Evolutionary conservation across 35 echinoderm and acorn worm genomes (phyloP), one percentile per base, ranked within the genome.

Genomic region (Heliocidaris erythrogramma): DNA sequence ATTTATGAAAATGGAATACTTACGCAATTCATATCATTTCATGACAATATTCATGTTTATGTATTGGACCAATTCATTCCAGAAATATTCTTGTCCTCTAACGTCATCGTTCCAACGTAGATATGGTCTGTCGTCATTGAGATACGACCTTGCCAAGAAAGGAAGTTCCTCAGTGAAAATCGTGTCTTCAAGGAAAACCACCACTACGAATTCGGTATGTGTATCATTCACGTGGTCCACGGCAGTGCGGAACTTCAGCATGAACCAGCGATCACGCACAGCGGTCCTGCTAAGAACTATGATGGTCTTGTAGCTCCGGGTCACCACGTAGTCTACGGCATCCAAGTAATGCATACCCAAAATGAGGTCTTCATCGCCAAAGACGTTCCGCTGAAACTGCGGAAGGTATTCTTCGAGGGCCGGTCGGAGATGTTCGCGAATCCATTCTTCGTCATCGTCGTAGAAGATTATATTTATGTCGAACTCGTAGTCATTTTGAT

Each of bases 361-460:
- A 12, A 59, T 21, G 7, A 92, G 48, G n/a, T 59, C 91, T 48
- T 5, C 91, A 48, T 92, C 91, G 16, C 91, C 91, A 48, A 30
- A 92, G 31, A 92, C 49, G 48, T 52, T 92, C 31, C 91, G 31
- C 16, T 50, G 48, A 92, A 92, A 92, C 29, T 59, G n/a, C 2
- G 91, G 91, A 17, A 92, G 47, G 5, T 59, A 16, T 2, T 92
- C 91, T 59, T 92, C 17, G 16, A 92, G 10, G 50, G 91, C 32
- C 50, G 50, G 47, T 59, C 18, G 17, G 13, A 92, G 30, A 49
- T 92, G 2, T 59, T 49, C 91, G n/a, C 29, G 47, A 30, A 92
- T 48, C 91, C 91, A 92, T 50, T 8, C 16, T n/a, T 92, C 91
- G 91, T 92, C 91, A 16, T 92, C 91, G 48, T 92, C 91, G 16